Conservation (phyloP, 2,888 invertebrate genomes). For the Choreutis nemorana region DNA sequence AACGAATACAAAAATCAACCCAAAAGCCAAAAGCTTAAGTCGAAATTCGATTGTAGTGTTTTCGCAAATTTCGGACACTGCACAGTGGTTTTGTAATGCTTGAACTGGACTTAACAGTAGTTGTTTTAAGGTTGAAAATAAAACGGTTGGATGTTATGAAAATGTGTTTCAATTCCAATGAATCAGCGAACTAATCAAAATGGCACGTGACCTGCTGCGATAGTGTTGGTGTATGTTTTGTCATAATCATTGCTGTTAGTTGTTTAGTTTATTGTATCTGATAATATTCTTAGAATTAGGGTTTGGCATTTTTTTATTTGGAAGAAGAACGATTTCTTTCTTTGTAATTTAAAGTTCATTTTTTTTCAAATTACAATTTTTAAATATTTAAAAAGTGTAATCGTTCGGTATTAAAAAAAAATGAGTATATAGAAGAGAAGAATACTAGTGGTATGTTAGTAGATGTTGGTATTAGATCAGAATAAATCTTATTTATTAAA, state of each 20-base stretch:
- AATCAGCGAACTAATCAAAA: conserved; percentile 46
- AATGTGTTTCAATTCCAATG: conserved; percentile 22
- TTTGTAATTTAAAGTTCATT: no score
- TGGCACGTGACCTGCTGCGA: conserved; percentile 35
- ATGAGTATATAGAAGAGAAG: no score
- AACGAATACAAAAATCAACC: conserved; percentile 12
- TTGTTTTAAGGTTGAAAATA: conserved; percentile 11
- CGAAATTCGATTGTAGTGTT: neutral
- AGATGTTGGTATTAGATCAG: no score
- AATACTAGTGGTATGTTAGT: no score
- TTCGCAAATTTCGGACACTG: conserved; percentile 2
- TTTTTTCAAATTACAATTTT: no score
- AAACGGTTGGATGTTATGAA: conserved; percentile 1
- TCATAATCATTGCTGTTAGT: neutral
- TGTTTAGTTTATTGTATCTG: neutral
- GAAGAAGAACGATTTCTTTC: no score
- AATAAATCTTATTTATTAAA: no score
- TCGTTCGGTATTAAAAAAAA: no score
- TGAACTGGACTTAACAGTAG: conserved; percentile 7
- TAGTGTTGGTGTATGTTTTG: conserved; percentile 12
- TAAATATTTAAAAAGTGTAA: no score
- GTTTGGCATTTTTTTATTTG: neutral
- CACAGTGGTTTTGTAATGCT: conserved; percentile 1
- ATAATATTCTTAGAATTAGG: neutral
- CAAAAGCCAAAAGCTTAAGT: neutral